Percentiles rank a stretch among this genome's conserved stretches.
phyloP scores from a whole-genome alignment of 2,113 vertebrate species.

The Spilogale gracilis region DNA sequence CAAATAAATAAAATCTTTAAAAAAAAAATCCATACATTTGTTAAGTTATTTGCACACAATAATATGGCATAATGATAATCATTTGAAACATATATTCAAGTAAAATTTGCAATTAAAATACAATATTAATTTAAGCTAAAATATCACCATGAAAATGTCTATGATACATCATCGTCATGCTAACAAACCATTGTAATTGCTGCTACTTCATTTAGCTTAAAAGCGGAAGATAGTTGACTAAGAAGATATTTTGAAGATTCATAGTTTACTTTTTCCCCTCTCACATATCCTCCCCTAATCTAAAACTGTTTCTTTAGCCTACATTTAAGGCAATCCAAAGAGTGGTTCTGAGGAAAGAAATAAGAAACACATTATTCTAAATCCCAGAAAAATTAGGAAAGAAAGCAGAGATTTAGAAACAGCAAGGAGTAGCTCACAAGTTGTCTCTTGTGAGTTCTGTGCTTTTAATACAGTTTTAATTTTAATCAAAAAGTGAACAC shows the following conservation, averaged over 20 bases:
- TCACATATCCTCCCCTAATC: neutral
- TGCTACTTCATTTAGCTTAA: neutral
- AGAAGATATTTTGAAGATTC: neutral
- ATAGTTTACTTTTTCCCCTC: neutral
- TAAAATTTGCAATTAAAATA: neutral
- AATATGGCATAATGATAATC: neutral
- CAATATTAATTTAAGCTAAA: neutral
- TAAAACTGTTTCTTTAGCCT: neutral
- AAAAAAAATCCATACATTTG: neutral
- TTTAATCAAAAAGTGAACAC: neutral
- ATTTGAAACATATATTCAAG: neutral
- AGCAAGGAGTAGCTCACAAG: neutral
- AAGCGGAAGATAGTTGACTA: neutral
- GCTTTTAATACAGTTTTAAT: conserved; percentile 16
- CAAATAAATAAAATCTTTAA: too few species aligned
- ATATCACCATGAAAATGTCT: neutral
- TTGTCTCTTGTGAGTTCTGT: neutral
- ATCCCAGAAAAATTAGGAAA: neutral
- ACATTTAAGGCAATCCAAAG: neutral
- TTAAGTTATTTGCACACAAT: neutral
- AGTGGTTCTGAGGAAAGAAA: neutral
- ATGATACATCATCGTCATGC: neutral
- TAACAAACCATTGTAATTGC: neutral
- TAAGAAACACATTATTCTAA: neutral
- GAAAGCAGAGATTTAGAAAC: neutral